Base-by-base conservation (phyloP, 2,113 vertebrate genomes). In the Paramisgurnus dabryanus region DNA sequence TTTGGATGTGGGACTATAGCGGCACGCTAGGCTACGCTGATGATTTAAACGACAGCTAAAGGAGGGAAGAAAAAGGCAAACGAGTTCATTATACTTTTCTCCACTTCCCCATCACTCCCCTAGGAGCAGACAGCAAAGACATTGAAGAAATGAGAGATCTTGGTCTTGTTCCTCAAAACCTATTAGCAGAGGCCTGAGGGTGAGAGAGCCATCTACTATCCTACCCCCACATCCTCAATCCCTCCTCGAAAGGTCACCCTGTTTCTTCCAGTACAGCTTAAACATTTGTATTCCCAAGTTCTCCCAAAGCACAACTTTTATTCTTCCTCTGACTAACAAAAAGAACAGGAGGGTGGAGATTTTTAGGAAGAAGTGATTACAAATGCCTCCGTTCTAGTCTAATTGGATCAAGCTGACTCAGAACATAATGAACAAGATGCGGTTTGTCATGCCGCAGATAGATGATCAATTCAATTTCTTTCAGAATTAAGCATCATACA, bases 321-420 rank as follows among this genome's bases (percentile, higher is more conserved):
- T 87, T 87, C 86, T 84, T 84, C 47, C 70, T 79, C 53, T 80
- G 80, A 81, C 81, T 87, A 7, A 84, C 65, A 83, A 18, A 87
- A 87, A 87, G 89, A 89, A 55, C 57, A 69, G 53, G 85, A 12
- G 85, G 85, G 80, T 78, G 85, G 65, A 41, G 47, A 49, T 49
- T 70, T 83, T 84, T 80, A 86, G 85, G 90, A 90, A 90, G 87
- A 91, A 87, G 87, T 88, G 89, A 92, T 92, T 90, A 90, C 84
- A 88, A 91, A 89, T 86, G 89, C 89, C 88, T 89, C 80, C 53
- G 87, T 91, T 90, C 87, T 90, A 83, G 84, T 77, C 67, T 92
- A 93, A 93, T 91, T 90, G 90, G 91, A 91, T 92, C 88, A 92
- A 84, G 84, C 84, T 90, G 91, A 93, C 89, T 91, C 88, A 87